Evolutionary conservation across 2,113 vertebrate genomes (phyloP), one percentile per base, ranked within the genome.

Genomic region (Zosterops hypoxanthus): DNA sequence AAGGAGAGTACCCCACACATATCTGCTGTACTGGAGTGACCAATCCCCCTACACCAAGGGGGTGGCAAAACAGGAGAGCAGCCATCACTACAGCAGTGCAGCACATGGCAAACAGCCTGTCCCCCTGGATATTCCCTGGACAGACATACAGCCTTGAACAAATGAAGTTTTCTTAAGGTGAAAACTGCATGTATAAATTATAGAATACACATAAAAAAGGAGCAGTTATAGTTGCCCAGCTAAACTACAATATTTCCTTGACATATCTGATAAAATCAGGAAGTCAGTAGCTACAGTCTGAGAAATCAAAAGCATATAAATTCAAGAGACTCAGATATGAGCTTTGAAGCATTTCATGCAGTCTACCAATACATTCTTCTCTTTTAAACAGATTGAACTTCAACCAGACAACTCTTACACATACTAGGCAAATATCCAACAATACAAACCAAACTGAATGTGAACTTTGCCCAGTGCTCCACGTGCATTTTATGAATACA

Each of bases 311-410:
- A 76, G 5, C 18, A 61, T 33, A 56, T 49, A 33, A 50, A 77
- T 47, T 88, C 33, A 42, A 60, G 33, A 66, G 41, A 82, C 29
- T 50, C 20, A 91, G 69, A 34, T 33, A 70, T 8, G 19, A 92
- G 14, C 34, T 89, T 63, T 16, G 4, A 87, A 94, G 49, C 25
- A 36, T 22, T 82, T 89, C 53, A 66, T 63, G 79, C 59, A 41
- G 47, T 55, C 84, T 76, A 66, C 70, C 50, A 91, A 61, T 41
- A 80, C 8, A 63, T 61, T 82, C 41, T 28, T 47, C 42, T 59
- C 4, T 60, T 83, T 94, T 49, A 72, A 71, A 61, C 50, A 69
- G 56, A 72, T 2, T 94, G 78, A 96, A 87, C 84, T 94, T 94
- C 66, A 91, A 89, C 82, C 84, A 90, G 55, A 50, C 29, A 87